These are phyloP conservation scores for Pachypeltis micranthus DNA, from an alignment of 1,140 invertebrate species.

Conservation along the genomic window DNA sequence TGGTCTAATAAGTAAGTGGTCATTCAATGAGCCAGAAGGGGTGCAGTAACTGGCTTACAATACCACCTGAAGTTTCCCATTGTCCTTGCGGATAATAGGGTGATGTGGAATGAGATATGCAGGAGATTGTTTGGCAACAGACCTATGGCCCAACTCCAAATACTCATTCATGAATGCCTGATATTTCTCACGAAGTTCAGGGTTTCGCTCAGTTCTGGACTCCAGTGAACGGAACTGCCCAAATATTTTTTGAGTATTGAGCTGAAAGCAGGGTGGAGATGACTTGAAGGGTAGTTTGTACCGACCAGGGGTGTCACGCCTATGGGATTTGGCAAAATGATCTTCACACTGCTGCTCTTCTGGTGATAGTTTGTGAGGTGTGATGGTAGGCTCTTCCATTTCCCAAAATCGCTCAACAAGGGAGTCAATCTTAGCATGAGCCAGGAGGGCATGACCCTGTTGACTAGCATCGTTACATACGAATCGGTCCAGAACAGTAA, in stretches of 20 bases:
- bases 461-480: background rate
- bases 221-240: background rate
- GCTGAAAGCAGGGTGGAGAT: background rate
- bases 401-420: background rate
- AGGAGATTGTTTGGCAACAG: too few relatives aligned
- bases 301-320: background rate
- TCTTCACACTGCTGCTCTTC: background rate
- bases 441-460: background rate
- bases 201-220: background rate
- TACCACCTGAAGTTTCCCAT: too few relatives aligned
- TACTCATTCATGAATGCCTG: too few relatives aligned
- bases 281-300: background rate
- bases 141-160: too few relatives aligned
- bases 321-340: background rate
- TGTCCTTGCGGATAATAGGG: too few relatives aligned
- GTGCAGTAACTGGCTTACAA: constrained; percentile 30
- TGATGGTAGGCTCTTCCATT: background rate
- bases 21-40: constrained; percentile 19
- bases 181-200: background rate
- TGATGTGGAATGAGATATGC: constrained; percentile 29
- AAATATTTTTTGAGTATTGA: background rate
- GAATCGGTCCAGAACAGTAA: too few relatives aligned
- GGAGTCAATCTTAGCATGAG: background rate
- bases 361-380: background rate
- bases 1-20: background rate